Evolutionary conservation across 2,888 invertebrate genomes (phyloP), one percentile per base, ranked within the genome.

Genomic region (Branchellion lobata): DNA sequence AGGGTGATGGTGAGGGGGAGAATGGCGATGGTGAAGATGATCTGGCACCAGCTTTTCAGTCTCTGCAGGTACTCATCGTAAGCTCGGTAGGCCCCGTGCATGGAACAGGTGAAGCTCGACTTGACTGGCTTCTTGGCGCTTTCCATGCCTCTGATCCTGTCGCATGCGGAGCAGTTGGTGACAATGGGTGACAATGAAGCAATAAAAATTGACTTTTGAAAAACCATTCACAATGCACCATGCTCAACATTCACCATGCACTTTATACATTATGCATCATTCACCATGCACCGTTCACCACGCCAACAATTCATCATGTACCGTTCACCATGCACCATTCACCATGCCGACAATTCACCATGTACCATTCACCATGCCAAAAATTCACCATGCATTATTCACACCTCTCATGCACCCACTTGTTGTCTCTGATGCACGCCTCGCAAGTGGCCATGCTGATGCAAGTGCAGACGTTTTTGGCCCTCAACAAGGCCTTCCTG

Each of bases 1-100:
- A 88, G 84, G 14, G 85, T 2, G 36, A 88, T 82, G 14, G 87
- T 87, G 40, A 87, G 84, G 0, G 87, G 87, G 14, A 88, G 81
- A 71, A 87, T 85, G 33, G 83, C 77, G 11, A 88, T 68, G 2
- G 85, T 86, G 0, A 83, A 82, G 84, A 85, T 85, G 24, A 88
- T 81, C 1, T 87, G 81, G 71, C 86, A 85, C 88, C 88, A 88
- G 84, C 85, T 86, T 82, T 86, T 87, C 33, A 86, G 81, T 11
- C 82, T 78, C 1, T 81, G 81, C 34, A 88, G 82, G 73, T 84
- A 85, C 71, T 87, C 86, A 31, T 85, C 84, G 82, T 88, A 88
- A n/a, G 83, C 83, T 11, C 87, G 81, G 82, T 84, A 88, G 0
- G 82, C 71, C 0, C 87, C 86, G 81, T 88, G 87, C 0, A 82